Evolutionary conservation across 2,888 invertebrate species (phyloP), one percentile per base, ranked within the genome.

Genomic region (Sinohyriopsis cumingii): DNA sequence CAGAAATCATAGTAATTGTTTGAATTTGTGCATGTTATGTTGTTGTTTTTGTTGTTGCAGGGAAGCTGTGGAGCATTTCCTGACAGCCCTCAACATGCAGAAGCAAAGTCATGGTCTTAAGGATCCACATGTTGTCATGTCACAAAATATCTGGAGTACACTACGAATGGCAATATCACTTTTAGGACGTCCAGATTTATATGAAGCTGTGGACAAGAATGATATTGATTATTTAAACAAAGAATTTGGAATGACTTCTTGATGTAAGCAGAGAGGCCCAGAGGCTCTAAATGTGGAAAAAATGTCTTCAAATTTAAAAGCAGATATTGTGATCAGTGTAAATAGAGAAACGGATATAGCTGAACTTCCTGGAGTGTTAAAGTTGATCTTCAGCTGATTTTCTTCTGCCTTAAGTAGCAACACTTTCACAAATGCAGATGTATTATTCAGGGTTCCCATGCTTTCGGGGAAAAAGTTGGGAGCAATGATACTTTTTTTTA

Each of bases 1-100:
- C 12, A 20, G 22, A 57, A 22, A 5, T 57, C 57, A 24, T 4
- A 57, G 24, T 20, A 57, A 20, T 57, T 22, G 24, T 57, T 57
- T 57, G 57, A 57, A 57, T 12, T 22, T 22, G 57, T 57, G 24
- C n/a, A 57, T 57, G n/a, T 57, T 57, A 57, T 63, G 33, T 19
- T 56, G 63, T 24, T 65, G 61, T 45, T 33, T 66, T 56, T 59
- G 56, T 59, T 9, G 65, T 82, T 80, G 66, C 85, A 97, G 94
- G 86, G 95, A 99, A 91, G 98, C 99, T 9, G 96, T 95, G 20
- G 98, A 98, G 89, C 99, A 99, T 91, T 95, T 99, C 84, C 90
- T 99, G 64, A 94, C 95, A 5, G 98, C 98, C 0, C 91, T 99
- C 56, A 97, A 96, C 90, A 95, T 97, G 90, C 99, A 99, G 91